Percentiles rank a stretch among this genome's conserved stretches.
Evolutionary conservation across 2,113 vertebrate species (phyloP).

Genomic region (Gallinago undulata): DNA sequence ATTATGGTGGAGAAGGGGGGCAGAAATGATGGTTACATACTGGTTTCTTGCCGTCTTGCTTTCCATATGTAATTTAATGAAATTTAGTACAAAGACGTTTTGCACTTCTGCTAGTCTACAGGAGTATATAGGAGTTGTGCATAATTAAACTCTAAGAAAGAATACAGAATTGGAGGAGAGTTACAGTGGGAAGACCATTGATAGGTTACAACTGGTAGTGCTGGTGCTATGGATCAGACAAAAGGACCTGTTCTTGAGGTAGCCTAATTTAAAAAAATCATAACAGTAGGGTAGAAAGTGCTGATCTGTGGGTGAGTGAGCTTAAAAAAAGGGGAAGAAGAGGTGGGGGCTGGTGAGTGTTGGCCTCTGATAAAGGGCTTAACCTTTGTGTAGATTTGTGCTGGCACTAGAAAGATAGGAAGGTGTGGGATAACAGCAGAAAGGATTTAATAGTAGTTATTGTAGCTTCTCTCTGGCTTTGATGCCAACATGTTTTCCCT

Average conservation of each 20-base stretch:
- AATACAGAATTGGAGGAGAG: background rate
- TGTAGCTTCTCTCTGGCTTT: background rate
- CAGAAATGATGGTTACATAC: background rate
- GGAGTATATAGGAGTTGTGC: background rate
- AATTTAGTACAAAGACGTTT: background rate
- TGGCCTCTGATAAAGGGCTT: conserved; percentile 31
- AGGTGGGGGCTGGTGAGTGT: background rate
- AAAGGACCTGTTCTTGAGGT: background rate
- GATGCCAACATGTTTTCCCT: background rate
- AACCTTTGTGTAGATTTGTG: conserved; percentile 34
- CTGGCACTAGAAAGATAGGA: background rate
- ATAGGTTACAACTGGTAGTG: background rate
- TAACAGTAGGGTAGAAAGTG: background rate
- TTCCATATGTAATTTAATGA: background rate
- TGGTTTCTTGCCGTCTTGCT: background rate
- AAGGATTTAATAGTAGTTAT: background rate
- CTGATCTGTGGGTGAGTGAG: background rate
- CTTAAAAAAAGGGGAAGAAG: background rate
- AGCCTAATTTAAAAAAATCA: background rate
- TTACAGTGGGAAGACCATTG: background rate
- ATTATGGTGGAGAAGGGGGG: background rate
- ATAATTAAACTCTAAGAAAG: background rate
- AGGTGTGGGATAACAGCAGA: background rate
- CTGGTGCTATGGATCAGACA: background rate
- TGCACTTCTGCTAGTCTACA: background rate